Conservation (phyloP, 2,797 vertebrate genomes). For the Gymnothorax javanicus region DNA sequence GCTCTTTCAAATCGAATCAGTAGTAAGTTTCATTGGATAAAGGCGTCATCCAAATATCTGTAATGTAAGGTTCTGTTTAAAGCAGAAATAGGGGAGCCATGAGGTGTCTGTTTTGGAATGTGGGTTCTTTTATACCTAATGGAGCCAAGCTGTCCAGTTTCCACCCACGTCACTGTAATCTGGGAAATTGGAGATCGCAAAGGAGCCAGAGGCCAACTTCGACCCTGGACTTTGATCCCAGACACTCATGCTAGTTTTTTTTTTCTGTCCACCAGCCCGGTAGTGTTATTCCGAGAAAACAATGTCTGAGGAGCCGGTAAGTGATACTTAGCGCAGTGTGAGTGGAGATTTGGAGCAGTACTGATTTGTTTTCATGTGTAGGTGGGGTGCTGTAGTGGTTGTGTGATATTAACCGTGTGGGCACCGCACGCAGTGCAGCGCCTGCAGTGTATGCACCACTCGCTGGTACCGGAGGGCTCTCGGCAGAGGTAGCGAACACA, state of each 20-base stretch:
- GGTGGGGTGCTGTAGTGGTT: conserved; percentile 27
- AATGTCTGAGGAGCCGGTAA: conserved; percentile 72
- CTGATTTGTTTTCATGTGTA: conserved; percentile 2
- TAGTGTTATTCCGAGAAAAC: conserved; percentile 55
- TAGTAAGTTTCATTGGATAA: no score
- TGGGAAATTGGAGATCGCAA: conserved; percentile 60
- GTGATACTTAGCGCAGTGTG: conserved; percentile 36
- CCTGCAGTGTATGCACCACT: neutral
- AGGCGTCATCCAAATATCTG: no score
- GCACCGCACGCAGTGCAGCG: neutral
- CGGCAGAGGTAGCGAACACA: neutral
- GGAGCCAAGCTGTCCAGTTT: neutral
- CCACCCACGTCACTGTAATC: conserved; percentile 42
- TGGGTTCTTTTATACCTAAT: neutral
- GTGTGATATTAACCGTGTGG: neutral
- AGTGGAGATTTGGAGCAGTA: neutral
- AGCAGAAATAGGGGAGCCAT: no score
- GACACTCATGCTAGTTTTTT: conserved; percentile 36
- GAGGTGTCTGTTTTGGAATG: neutral
- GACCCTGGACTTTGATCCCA: conserved; percentile 69
- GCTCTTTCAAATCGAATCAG: no score
- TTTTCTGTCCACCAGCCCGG: conserved; percentile 47
- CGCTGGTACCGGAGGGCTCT: neutral
- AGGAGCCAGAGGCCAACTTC: conserved; percentile 54
- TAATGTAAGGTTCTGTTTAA: no score